These are phyloP conservation scores for Agapornis roseicollis DNA, from an alignment of 2,113 vertebrate genomes.

Conservation along the genomic window DNA sequence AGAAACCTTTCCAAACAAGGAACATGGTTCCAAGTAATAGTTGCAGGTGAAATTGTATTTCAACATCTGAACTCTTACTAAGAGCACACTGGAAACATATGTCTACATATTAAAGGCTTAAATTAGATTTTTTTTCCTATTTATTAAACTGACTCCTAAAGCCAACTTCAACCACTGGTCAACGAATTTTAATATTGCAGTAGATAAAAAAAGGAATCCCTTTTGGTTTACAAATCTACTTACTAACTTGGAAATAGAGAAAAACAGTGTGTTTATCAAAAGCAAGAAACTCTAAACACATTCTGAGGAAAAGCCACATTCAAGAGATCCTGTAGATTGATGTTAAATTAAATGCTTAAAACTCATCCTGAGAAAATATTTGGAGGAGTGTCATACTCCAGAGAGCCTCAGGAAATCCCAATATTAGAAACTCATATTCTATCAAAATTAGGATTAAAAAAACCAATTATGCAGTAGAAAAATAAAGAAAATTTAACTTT, in stretches of 20 bases:
- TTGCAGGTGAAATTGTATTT: neutral
- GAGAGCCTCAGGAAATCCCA: neutral
- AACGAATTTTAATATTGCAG: neutral
- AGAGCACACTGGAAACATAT: neutral
- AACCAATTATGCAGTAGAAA: neutral
- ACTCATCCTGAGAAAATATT: neutral
- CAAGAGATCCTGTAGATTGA: neutral
- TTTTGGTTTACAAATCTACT: neutral
- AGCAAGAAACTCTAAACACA: neutral
- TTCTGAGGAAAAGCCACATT: neutral
- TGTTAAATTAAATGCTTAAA: constrained; percentile 13
- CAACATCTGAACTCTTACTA: neutral
- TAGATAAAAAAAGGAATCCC: neutral
- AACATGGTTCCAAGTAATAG: neutral
- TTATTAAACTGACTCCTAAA: neutral
- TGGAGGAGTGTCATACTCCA: neutral
- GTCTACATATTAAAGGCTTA: neutral
- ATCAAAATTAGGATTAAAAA: neutral
- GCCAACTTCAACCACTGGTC: neutral
- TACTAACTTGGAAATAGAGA: neutral
- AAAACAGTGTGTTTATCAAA: neutral
- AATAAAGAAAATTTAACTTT: neutral
- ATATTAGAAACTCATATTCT: neutral
- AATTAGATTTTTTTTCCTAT: neutral
- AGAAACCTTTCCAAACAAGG: neutral